These are phyloP conservation scores for Spheniscus mendiculus DNA, from an alignment of 2,113 vertebrate genomes.

Conservation along the genomic window DNA sequence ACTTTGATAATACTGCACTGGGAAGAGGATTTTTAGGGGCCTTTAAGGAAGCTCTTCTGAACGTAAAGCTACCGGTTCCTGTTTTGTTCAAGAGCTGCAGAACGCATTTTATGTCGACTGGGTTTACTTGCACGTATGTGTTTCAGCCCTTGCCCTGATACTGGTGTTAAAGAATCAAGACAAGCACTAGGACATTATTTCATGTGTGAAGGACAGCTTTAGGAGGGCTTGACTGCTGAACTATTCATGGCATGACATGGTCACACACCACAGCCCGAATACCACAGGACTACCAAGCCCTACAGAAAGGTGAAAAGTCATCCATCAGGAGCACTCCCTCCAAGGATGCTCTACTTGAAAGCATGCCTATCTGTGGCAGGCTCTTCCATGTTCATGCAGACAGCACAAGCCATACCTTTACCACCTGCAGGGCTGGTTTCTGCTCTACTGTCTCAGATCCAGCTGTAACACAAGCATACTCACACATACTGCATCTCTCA, in stretches of 20 bases:
- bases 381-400: neutral
- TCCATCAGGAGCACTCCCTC: neutral
- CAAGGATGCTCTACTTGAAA: neutral
- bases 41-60: neutral
- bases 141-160: neutral
- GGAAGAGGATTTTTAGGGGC: neutral
- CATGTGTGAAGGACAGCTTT: neutral
- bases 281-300: neutral
- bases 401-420: neutral
- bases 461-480: slow-evolving; percentile 44
- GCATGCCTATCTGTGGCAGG: neutral
- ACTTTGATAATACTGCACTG: neutral
- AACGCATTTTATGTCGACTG: neutral
- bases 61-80: neutral
- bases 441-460: neutral
- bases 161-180: neutral
- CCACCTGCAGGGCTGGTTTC: neutral
- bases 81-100: neutral
- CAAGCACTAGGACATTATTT: neutral
- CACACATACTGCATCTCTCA: slow-evolving; percentile 59
- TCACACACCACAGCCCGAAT: neutral
- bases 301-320: neutral
- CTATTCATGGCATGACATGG: rapidly evolving
- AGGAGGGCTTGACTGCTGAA: neutral
- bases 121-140: rapidly evolving